phyloP scores from a whole-genome alignment of 2,888 invertebrate genomes.

The Meliscaeva auricollis region DNA sequence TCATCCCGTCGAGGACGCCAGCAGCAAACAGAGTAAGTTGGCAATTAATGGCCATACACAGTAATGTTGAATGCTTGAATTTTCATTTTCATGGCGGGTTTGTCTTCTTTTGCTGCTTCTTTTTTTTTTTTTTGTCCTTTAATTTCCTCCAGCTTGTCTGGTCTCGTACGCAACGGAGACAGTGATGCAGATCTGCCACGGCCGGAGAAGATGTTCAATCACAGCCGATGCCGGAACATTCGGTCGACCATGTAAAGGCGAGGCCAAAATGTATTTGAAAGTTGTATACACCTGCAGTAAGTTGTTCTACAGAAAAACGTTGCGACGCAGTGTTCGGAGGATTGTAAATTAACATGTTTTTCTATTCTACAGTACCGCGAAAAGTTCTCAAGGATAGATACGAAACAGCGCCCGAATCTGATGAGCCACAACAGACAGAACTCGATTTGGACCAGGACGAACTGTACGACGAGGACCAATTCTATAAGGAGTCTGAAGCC shows the following conservation, averaged over 20 bases:
- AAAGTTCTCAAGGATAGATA: constrained; percentile 93
- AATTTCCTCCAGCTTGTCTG: constrained; percentile 88
- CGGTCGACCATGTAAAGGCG: constrained; percentile 91
- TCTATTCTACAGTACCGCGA: constrained; percentile 88
- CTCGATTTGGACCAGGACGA: constrained; percentile 85
- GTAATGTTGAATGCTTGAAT: constrained; percentile 38
- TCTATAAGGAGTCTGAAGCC: constrained; percentile 86
- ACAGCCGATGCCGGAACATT: constrained; percentile 93
- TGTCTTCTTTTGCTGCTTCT: constrained; percentile 4
- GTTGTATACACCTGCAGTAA: constrained; percentile 95
- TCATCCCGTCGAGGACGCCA: constrained; percentile 78
- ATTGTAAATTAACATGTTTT: constrained; percentile 34
- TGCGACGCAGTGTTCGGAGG: background rate
- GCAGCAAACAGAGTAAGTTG: constrained; percentile 79
- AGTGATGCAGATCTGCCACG: constrained; percentile 94
- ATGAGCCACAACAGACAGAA: constrained; percentile 87
- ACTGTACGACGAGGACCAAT: constrained; percentile 85
- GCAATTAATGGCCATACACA: constrained; percentile 49
- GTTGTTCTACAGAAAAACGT: constrained; percentile 79
- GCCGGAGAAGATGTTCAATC: constrained; percentile 91
- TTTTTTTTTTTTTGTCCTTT: constrained; percentile 21
- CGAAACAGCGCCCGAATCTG: constrained; percentile 91
- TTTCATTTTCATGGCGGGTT: constrained; percentile 31
- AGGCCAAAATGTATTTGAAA: constrained; percentile 93
- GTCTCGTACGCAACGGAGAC: constrained; percentile 96